phyloP scores from a whole-genome alignment of 2,797 vertebrate genomes.

The Sebastiscus albofasciatus region DNA sequence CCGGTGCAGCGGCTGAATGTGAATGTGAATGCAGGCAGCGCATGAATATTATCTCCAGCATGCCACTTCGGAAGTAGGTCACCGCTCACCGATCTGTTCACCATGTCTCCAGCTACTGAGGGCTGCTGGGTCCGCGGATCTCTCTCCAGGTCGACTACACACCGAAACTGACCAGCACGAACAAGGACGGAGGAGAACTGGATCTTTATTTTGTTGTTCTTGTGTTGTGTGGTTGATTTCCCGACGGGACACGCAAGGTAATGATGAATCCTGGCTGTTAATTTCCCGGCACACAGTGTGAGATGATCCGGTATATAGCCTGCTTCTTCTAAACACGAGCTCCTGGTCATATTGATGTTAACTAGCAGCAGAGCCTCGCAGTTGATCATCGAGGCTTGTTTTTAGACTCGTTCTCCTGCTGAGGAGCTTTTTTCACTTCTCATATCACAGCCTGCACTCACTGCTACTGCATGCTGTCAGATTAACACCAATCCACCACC shows the following conservation, averaged over 20 bases:
- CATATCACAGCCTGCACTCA: slow-evolving; percentile 43
- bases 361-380: slow-evolving; percentile 12
- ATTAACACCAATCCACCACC: slow-evolving; percentile 57
- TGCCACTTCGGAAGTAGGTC: slow-evolving; percentile 89
- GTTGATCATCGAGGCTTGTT: slow-evolving; percentile 43
- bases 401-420: slow-evolving; percentile 27
- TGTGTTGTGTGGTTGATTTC: slow-evolving; percentile 4
- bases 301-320: slow-evolving; percentile 51
- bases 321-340: slow-evolving; percentile 25
- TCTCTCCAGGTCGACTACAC: slow-evolving; percentile 59
- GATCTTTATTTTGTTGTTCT: neutral
- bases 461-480: slow-evolving; percentile 70
- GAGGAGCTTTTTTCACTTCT: slow-evolving; percentile 52
- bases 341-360: slow-evolving; percentile 15
- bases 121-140: slow-evolving; percentile 69
- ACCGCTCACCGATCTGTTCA: slow-evolving; percentile 82
- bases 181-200: neutral
- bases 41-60: slow-evolving; percentile 85
- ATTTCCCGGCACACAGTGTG: slow-evolving; percentile 59
- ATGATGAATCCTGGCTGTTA: slow-evolving; percentile 54
- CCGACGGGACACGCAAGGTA: slow-evolving; percentile 63
- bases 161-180: slow-evolving; percentile 37
- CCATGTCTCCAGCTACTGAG: slow-evolving; percentile 78
- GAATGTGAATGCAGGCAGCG: slow-evolving; percentile 80
- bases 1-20: slow-evolving; percentile 71